phyloP scores from a whole-genome alignment of 2,888 invertebrate species.

The Apamea epomidion region DNA sequence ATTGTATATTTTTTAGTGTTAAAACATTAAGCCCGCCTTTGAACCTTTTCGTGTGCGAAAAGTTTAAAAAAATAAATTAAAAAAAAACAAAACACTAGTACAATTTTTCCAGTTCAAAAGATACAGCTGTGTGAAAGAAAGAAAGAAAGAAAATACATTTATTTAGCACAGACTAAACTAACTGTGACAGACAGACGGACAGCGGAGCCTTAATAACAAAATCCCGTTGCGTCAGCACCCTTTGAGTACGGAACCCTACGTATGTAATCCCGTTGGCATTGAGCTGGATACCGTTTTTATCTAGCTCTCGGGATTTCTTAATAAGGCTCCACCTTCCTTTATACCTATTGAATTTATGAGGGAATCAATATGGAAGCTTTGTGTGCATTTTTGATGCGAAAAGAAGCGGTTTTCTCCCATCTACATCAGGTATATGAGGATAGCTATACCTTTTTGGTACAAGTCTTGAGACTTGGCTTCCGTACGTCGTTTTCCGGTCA shows the following conservation, averaged over 20 bases:
- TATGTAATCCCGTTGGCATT: constrained; percentile 29
- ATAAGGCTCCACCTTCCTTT: constrained; percentile 31
- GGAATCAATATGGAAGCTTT: constrained; percentile 2
- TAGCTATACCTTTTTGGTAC: not conserved
- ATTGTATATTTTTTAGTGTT: no score
- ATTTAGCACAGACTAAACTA: no score
- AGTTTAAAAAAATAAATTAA: no score
- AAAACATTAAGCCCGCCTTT: not conserved
- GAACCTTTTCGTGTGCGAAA: not conserved
- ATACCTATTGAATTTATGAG: constrained; percentile 8
- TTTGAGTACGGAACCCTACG: not conserved
- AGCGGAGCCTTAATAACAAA: no score
- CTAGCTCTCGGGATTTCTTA: constrained; percentile 20
- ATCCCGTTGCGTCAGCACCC: not conserved
- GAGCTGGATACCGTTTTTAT: constrained; percentile 45
- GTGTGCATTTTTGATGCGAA: not conserved
- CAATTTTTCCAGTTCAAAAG: not conserved
- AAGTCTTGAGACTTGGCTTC: not conserved
- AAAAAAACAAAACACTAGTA: not conserved
- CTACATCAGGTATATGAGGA: not conserved
- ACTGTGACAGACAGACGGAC: not conserved
- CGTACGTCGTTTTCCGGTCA: not conserved
- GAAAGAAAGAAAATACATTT: no score
- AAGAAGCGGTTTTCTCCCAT: not conserved
- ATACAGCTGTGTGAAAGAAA: not conserved